Evolutionary conservation across 2,797 vertebrate genomes (phyloP).

Genomic region (Parauchenoglanis punctatus): DNA sequence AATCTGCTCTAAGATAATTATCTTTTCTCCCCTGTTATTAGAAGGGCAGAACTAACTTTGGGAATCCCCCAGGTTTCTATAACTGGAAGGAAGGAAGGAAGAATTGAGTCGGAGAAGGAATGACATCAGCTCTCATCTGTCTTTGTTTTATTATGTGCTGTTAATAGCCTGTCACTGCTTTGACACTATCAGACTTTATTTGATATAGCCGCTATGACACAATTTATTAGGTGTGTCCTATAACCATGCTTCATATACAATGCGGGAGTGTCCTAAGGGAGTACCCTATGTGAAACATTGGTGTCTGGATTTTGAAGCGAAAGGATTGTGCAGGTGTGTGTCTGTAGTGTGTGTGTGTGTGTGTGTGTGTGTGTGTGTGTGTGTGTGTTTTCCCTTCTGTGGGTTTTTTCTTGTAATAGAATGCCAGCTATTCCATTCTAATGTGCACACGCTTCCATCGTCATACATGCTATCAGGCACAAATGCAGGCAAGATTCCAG

Average conservation of each 20-base stretch:
- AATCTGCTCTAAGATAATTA: slow-evolving; percentile 81
- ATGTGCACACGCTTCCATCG: not conserved
- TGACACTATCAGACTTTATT: slow-evolving; percentile 19
- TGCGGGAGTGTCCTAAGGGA: not conserved
- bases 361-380: not conserved
- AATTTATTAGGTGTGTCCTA: slow-evolving; percentile 26
- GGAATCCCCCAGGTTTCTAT: slow-evolving; percentile 68
- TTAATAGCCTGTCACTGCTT: slow-evolving; percentile 31
- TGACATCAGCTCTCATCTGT: slow-evolving; percentile 30
- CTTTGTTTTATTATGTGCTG: slow-evolving; percentile 46
- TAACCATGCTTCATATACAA: slow-evolving; percentile 7
- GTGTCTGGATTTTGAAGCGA: not conserved
- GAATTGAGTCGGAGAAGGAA: slow-evolving; percentile 33
- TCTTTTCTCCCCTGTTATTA: slow-evolving; percentile 77
- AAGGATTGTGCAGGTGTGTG: not conserved
- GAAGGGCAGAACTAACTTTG: slow-evolving; percentile 72
- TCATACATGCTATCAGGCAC: not conserved
- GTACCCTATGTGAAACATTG: not conserved
- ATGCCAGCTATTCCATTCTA: not conserved
- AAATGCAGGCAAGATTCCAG: not conserved
- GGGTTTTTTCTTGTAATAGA: slow-evolving; percentile 11
- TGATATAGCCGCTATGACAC: slow-evolving; percentile 11
- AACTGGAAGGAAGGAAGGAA: slow-evolving; percentile 40
- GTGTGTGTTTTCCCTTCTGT: not conserved
- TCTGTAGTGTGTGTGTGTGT: not conserved